Conservation (phyloP, 2,888 invertebrate genomes). For the Sicus ferrugineus region DNA sequence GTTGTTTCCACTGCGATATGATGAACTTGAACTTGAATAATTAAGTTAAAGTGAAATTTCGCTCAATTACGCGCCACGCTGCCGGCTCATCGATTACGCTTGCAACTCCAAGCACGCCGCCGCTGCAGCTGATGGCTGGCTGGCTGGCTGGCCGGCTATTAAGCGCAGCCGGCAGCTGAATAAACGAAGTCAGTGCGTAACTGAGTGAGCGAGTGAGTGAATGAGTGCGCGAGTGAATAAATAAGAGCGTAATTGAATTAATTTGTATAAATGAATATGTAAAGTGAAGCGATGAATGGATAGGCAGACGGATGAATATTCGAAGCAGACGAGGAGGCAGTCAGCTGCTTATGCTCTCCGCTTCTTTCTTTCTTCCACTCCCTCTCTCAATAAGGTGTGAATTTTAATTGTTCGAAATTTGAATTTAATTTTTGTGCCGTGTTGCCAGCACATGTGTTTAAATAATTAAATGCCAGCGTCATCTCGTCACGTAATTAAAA, state of each 20-base stretch:
- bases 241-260: conserved; percentile 60
- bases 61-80: conserved; percentile 44
- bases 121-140: conserved; percentile 15
- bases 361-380: no score
- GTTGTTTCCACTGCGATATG: conserved; percentile 50
- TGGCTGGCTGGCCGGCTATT: neutral
- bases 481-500: conserved; percentile 27
- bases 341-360: neutral
- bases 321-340: conserved; percentile 25
- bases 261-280: conserved; percentile 63
- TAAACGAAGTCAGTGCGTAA: conserved; percentile 9
- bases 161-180: conserved; percentile 11
- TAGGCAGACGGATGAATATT: no score
- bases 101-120: neutral
- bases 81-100: conserved; percentile 2
- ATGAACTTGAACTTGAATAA: conserved; percentile 60
- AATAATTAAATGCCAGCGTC: conserved; percentile 49
- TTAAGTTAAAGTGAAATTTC: conserved; percentile 60
- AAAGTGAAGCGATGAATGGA: conserved; percentile 48
- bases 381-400: conserved; percentile 48
- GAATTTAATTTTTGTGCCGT: conserved; percentile 50
- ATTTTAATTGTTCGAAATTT: conserved; percentile 56
- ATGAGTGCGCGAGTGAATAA: conserved; percentile 12
- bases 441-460: conserved; percentile 49
- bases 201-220: conserved; percentile 42